Base-by-base conservation (phyloP, 2,797 vertebrate genomes). In the Chromis chromis region DNA sequence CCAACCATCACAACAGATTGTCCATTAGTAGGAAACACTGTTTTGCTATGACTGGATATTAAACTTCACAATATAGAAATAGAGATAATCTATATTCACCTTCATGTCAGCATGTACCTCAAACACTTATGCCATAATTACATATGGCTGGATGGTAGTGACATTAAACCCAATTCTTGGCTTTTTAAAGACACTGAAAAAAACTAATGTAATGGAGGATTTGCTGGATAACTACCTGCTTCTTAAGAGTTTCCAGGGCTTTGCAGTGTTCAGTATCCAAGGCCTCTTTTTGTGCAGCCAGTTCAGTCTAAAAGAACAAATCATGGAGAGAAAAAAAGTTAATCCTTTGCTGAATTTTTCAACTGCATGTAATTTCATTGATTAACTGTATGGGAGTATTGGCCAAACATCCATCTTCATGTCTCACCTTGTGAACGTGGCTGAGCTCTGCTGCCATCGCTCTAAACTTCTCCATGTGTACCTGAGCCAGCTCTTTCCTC, bases 351-450 rank as follows among this genome's bases (percentile, higher is more conserved):
- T 17, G 3, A 50, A 7, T 14, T 19, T 44, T 1, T 22, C 8
- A 19, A 1, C 6, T 24, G 19, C 4, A 10, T 31, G 4, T n/a
- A 13, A n/a, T 52, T 16, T n/a, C 4, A 49, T n/a, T 27, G 14
- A 49, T 36, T 13, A 1, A 56, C 11, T 17, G 4, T 56, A 19
- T 2, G 17, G 9, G 61, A 28, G 0, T 49, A 36, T 12, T 10
- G 33, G 2, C 39, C 1, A 0, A 42, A 0, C 4, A 28, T 2
- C 8, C 3, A 2, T 49, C 6, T 55, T 50, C 0, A 21, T 19
- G 16, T 17, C 85, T 86, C 53, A 97, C 98, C 95, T 96, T 95
- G 87, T 95, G 96, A 53, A 90, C 84, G 2, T 75, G 92, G 84
- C 89, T 91, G 63, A 96, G 90, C 89, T 96, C 93, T 3, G 84